phyloP scores from a whole-genome alignment of 2,888 invertebrate species.

The Baronia brevicornis region DNA sequence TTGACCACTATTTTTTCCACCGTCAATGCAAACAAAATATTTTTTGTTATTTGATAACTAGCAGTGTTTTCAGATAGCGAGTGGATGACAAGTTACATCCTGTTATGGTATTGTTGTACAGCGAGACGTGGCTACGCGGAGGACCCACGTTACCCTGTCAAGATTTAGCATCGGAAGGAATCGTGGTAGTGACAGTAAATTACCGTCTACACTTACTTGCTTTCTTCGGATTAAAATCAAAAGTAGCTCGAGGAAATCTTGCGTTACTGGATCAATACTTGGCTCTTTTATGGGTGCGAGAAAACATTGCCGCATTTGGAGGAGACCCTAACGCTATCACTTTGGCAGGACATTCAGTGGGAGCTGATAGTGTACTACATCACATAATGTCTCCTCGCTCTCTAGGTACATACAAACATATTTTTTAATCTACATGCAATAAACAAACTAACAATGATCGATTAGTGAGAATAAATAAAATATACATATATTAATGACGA shows the following conservation, averaged over 20 bases:
- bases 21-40: too few species aligned
- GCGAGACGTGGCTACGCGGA: conserved; percentile 74
- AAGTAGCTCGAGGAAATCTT: conserved; percentile 84
- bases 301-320: conserved; percentile 86
- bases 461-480: too few species aligned
- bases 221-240: conserved; percentile 76
- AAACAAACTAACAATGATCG: too few species aligned
- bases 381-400: conserved; percentile 81
- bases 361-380: conserved; percentile 80
- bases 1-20: too few species aligned
- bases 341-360: conserved; percentile 87
- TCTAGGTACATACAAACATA: conserved; percentile 56
- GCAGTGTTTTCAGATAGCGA: conserved; percentile 62
- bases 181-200: conserved; percentile 81
- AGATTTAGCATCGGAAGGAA: conserved; percentile 81
- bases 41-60: too few species aligned
- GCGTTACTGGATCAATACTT: conserved; percentile 90
- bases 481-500: too few species aligned
- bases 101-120: conserved; percentile 82
- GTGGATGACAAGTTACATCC: conserved; percentile 74
- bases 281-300: conserved; percentile 84
- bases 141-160: conserved; percentile 78
- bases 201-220: conserved; percentile 83
- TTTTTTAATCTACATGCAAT: background rate
- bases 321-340: conserved; percentile 88